Evolutionary conservation across 2,113 vertebrate genomes (phyloP).

Genomic region (Nycticryphes semicollaris): DNA sequence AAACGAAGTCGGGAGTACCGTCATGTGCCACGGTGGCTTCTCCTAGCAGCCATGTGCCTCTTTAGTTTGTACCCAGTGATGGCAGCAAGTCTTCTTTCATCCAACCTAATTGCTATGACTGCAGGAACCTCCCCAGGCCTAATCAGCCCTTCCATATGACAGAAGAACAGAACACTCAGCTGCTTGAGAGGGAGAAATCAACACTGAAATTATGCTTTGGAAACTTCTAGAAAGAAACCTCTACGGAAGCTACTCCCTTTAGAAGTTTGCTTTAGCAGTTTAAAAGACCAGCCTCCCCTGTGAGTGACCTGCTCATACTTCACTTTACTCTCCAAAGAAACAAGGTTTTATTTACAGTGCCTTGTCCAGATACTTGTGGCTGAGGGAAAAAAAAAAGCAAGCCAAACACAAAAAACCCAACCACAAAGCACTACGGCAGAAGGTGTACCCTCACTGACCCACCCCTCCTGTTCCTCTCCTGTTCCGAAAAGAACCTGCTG

Average conservation of each 20-base stretch:
- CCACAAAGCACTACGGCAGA: too few species aligned
- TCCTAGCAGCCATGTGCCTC: fast-evolving
- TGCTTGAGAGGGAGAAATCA: fast-evolving
- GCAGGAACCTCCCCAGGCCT: too few species aligned
- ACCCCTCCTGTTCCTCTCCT: not conserved
- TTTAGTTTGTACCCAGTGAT: fast-evolving
- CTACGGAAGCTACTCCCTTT: not conserved
- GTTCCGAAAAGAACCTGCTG: fast-evolving
- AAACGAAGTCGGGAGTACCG: fast-evolving
- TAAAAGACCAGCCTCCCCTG: not conserved
- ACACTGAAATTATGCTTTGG: fast-evolving
- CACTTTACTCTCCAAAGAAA: not conserved
- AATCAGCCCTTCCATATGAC: too few species aligned
- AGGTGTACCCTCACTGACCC: fast-evolving
- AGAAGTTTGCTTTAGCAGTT: not conserved
- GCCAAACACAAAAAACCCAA: too few species aligned
- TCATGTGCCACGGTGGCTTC: fast-evolving
- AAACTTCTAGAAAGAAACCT: not conserved
- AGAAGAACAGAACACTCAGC: not conserved
- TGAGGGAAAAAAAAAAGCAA: not conserved
- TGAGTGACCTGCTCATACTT: not conserved
- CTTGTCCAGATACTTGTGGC: too few species aligned
- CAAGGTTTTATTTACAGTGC: not conserved
- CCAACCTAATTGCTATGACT: fast-evolving
- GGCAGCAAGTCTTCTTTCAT: not conserved